phyloP scores from a whole-genome alignment of 1,140 invertebrate genomes.

The Lepidurus apus region DNA sequence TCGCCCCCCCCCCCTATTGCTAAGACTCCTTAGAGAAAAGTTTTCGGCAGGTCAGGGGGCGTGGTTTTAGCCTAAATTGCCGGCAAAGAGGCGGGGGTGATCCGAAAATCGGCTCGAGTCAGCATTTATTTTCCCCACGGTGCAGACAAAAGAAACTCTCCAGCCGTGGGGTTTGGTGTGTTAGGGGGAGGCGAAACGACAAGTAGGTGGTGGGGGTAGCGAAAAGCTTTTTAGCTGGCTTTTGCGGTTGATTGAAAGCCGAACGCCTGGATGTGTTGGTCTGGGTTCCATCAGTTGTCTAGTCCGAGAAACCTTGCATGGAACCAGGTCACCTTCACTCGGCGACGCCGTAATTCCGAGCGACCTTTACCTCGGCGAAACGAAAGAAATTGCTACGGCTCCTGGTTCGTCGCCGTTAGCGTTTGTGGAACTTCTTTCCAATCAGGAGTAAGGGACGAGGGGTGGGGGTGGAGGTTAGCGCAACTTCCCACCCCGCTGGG shows the following conservation, averaged over 20 bases:
- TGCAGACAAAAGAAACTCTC: slow-evolving; percentile 4
- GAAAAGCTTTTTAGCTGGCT: background rate
- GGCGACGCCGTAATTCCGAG: background rate
- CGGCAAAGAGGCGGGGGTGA: background rate
- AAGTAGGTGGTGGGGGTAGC: background rate
- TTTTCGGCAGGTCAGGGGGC: slow-evolving; percentile 1
- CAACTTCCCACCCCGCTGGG: no score
- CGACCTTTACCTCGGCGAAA: background rate
- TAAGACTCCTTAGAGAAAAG: background rate
- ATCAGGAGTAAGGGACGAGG: background rate
- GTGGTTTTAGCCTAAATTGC: slow-evolving; percentile 6
- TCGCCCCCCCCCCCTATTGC: background rate
- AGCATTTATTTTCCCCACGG: background rate
- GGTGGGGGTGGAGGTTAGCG: no score
- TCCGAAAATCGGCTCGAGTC: background rate
- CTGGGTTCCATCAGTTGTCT: slow-evolving; percentile 3
- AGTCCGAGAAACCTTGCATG: background rate
- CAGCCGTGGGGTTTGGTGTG: background rate
- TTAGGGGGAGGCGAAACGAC: background rate
- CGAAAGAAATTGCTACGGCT: background rate
- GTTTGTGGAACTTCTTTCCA: slow-evolving; percentile 1
- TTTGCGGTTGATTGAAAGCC: slow-evolving; percentile 9
- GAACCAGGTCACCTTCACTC: background rate
- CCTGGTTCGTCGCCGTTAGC: background rate
- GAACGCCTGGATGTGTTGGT: background rate